Conservation (phyloP, 2,113 vertebrate genomes). For the Megaceryle torquata region DNA sequence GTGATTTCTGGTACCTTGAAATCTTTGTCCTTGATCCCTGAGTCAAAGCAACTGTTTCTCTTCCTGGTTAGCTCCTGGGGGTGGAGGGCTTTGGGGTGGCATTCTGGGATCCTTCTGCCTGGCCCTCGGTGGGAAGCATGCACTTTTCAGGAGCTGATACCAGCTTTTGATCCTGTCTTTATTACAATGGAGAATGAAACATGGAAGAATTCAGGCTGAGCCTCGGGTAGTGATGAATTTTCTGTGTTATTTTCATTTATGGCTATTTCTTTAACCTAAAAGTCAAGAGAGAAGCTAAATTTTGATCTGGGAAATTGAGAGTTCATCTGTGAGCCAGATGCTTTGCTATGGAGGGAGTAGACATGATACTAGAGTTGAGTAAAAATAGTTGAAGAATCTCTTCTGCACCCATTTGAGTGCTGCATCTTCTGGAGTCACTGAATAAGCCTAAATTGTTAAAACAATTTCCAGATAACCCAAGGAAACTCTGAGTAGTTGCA, state of each 20-base stretch:
- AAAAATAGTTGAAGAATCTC: neutral
- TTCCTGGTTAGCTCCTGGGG: neutral
- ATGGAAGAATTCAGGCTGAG: neutral
- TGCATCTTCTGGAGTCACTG: neutral
- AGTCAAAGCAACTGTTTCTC: neutral
- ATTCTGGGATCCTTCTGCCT: neutral
- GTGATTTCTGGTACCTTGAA: neutral
- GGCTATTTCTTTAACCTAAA: neutral
- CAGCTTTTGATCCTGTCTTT: neutral
- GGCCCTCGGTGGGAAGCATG: neutral
- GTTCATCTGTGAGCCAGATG: slow-evolving; percentile 6
- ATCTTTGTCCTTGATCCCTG: fast-evolving
- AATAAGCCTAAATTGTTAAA: neutral
- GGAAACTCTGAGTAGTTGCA: neutral
- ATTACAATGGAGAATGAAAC: neutral
- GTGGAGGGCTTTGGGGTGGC: neutral
- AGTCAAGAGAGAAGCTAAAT: neutral
- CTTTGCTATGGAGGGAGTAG: neutral
- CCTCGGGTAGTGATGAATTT: neutral
- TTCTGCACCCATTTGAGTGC: neutral
- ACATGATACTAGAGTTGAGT: neutral
- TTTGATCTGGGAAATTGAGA: neutral
- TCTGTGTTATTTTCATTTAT: neutral
- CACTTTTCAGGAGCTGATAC: neutral
- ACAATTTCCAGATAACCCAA: neutral